phyloP scores from a whole-genome alignment of 2,797 vertebrate genomes.

The Euthynnus affinis region DNA sequence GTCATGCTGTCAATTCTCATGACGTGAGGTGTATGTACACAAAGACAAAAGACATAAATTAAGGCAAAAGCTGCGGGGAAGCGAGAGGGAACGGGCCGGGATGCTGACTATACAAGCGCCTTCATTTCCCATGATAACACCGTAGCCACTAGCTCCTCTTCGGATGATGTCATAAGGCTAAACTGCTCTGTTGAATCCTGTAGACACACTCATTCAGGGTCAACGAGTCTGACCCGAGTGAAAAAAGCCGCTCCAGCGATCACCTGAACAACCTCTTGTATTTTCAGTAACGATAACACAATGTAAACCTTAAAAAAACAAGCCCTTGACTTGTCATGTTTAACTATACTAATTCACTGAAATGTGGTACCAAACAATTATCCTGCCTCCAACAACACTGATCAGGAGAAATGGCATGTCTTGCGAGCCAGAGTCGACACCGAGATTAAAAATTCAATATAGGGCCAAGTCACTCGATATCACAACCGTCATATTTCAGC shows the following conservation, averaged over 20 bases:
- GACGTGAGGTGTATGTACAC: background rate
- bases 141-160: conserved; percentile 20
- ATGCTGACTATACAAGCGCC: background rate
- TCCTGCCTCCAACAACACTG: conserved; percentile 1
- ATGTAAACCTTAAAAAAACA: conserved; percentile 19
- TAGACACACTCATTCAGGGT: conserved; percentile 41
- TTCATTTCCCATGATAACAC: conserved; percentile 46
- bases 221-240: conserved; percentile 32
- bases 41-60: background rate
- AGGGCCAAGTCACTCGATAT: conserved; percentile 65
- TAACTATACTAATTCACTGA: conserved; percentile 21
- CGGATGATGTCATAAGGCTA: conserved; percentile 44
- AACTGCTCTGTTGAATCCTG: conserved; percentile 36
- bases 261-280: conserved; percentile 19
- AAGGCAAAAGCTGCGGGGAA: background rate
- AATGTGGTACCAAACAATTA: conserved; percentile 7
- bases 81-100: background rate
- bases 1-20: background rate
- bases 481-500: conserved; percentile 67
- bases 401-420: conserved; percentile 45
- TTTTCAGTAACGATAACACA: conserved; percentile 22
- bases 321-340: conserved; percentile 20
- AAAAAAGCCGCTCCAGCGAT: conserved; percentile 17
- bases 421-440: conserved; percentile 31
- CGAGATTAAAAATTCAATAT: conserved; percentile 71